Percentiles rank a stretch among this genome's conserved stretches.
Conservation (phyloP, 2,888 invertebrate genomes). For the Allolobophora icterica region DNA sequence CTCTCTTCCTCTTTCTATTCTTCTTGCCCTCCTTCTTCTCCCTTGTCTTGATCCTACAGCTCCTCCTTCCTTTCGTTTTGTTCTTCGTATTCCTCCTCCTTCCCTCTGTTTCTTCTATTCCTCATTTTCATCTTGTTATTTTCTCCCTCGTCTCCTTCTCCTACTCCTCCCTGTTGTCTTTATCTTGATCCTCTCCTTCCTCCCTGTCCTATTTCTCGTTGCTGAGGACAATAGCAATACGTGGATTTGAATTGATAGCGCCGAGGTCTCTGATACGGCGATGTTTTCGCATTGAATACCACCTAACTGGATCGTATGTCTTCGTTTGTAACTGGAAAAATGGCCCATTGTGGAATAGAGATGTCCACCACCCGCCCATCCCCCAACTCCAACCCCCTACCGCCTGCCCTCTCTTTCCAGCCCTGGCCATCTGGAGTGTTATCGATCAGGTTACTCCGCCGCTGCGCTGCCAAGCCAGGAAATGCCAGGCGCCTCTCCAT, state of each 20-base stretch:
- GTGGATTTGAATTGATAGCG: neutral
- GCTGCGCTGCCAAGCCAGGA: neutral
- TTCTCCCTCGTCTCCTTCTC: neutral
- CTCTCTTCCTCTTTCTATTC: no score
- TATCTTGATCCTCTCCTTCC: neutral
- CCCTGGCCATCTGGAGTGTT: neutral
- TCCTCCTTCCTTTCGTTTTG: no score
- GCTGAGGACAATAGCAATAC: neutral
- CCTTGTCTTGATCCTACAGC: no score
- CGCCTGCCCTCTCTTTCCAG: neutral
- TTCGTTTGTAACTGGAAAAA: neutral
- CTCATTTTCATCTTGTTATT: neutral
- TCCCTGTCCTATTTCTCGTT: neutral
- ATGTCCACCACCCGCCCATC: neutral
- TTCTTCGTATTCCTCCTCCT: no score
- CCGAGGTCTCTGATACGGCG: neutral
- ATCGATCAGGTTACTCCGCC: neutral
- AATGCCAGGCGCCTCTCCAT: neutral
- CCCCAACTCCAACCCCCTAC: neutral
- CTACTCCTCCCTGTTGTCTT: neutral
- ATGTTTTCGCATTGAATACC: neutral
- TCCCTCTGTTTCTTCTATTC: no score
- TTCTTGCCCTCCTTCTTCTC: no score
- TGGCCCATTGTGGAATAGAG: conserved; percentile 3
- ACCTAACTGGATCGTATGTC: conserved; percentile 7